Conservation (phyloP, 2,797 vertebrate species). For the Novumbra hubbsi region DNA sequence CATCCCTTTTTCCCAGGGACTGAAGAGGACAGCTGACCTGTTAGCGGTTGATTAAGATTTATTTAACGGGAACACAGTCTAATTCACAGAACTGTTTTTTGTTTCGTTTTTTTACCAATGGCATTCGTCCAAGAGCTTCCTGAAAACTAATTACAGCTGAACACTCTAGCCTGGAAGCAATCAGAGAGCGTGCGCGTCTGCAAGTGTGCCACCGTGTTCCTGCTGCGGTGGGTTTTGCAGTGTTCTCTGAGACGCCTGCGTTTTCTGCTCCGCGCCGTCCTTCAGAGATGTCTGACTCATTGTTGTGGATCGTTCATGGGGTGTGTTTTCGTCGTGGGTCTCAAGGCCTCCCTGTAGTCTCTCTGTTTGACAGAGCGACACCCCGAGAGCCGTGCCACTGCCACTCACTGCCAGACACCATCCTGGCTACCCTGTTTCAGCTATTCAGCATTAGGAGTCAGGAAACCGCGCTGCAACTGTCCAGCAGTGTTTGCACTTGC, state of each 20-base stretch:
- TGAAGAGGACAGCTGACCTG: neutral
- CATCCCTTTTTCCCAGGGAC: neutral
- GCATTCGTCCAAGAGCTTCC: constrained; percentile 1
- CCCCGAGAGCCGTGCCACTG: constrained; percentile 34
- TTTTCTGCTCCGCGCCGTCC: constrained; percentile 30
- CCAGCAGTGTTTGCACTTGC: constrained; percentile 10
- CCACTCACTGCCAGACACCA: constrained; percentile 14
- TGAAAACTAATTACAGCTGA: constrained; percentile 7
- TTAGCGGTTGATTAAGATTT: neutral
- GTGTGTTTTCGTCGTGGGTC: constrained; percentile 33
- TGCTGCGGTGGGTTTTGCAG: constrained; percentile 25
- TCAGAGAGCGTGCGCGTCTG: constrained; percentile 11
- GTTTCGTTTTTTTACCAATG: neutral
- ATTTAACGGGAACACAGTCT: constrained; percentile 1
- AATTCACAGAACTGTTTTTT: neutral
- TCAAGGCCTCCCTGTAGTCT: constrained; percentile 5
- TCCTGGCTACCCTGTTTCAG: constrained; percentile 18
- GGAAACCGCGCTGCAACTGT: constrained; percentile 3
- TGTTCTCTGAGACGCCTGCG: constrained; percentile 13
- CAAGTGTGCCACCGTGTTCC: constrained; percentile 10
- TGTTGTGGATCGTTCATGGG: constrained; percentile 17
- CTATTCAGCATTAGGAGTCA: neutral
- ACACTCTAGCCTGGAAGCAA: neutral
- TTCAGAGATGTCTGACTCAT: constrained; percentile 48
- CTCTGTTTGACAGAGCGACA: constrained; percentile 19